Base-by-base conservation (phyloP, 2,888 invertebrate genomes). In the Drosophila phalerata region DNA sequence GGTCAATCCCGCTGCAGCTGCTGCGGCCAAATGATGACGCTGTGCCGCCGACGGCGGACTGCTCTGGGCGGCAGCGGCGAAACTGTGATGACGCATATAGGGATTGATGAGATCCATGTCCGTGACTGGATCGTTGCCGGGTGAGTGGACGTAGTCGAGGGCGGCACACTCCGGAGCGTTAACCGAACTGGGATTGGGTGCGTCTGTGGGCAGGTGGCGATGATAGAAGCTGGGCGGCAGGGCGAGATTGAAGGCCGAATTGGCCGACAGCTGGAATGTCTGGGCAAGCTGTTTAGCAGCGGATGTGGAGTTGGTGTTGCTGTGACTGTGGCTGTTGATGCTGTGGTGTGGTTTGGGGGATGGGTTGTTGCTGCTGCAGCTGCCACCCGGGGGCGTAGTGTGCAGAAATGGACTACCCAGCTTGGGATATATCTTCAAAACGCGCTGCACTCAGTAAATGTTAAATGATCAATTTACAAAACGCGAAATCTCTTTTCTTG, bases 381-480 rank as follows among this genome's bases (percentile, higher is more conserved):
- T 92, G 79, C 91, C 91, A 91, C 92, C 93, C 92, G 91, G 89
- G 79, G 91, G 89, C 85, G 90, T 89, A 64, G 79, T 67, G 64
- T 87, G 88, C 77, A 92, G 86, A 78, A 91, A 92, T 81, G 92
- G 93, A 90, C 92, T 92, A 92, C 92, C 92, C 92, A 92, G 92
- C 90, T 91, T 92, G 89, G 73, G 56, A 48, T 52, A 32, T 45
- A 40, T 56, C 58, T 45, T 49, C 5, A 32, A 32, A n/a, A 63
- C 62, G 60, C 47, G 62, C 32, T 34, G 47, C 79, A 69, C 65
- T 63, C 40, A 25, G 30, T 55, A 58, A 30, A 37, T 37, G 5
- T 37, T n/a, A n/a, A 15, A 34, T n/a, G 17, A 11, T 22, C 15
- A 34, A 47, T 9, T 8, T 34, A 45, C 19, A 15, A 25, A 56